Evolutionary conservation across 2,888 invertebrate genomes (phyloP), one percentile per base, ranked within the genome.

Genomic region (Limenitis camilla): DNA sequence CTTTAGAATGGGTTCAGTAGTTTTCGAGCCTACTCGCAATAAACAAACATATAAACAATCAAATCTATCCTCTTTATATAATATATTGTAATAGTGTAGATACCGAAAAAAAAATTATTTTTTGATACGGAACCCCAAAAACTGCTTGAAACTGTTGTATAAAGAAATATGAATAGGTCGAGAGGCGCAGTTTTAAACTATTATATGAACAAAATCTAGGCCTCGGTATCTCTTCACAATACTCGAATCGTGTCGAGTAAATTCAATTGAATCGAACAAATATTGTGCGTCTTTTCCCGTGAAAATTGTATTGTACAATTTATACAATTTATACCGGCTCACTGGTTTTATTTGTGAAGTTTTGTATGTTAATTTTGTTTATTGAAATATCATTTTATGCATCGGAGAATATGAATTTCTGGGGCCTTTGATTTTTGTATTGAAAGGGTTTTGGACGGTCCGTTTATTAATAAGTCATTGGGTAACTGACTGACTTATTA

Each of bases 261-360:
- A 71, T 69, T 67, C 63, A 68, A 75, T 69, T 58, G 66, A 65
- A 67, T 60, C 49, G 63, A 58, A 63, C 62, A 64, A 66, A 69
- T 68, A 71, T 69, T 62, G 68, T 64, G 63, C 59, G 60, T 61
- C 64, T 64, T 63, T 61, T 53, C 56, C 53, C 53, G 56, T 56
- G 56, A 54, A 56, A 66, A 68, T 62, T 53, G 64, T 60, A 67
- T 65, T 69, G 63, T 61, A 51, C 53, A 55, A 61, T 58, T 65
- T 69, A 63, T 61, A 51, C 53, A 55, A 61, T 58, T 58, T 59
- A 59, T 59, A 55, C 30, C 51, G 40, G 41, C 51, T 55, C 52
- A 39, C 41, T 50, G 49, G 49, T 57, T 49, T 52, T 52, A 54
- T 57, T 52, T 44, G 50, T 35, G 39, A 44, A 50, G 32, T 50